phyloP scores from a whole-genome alignment of 2,888 invertebrate species.

The Troides helena region DNA sequence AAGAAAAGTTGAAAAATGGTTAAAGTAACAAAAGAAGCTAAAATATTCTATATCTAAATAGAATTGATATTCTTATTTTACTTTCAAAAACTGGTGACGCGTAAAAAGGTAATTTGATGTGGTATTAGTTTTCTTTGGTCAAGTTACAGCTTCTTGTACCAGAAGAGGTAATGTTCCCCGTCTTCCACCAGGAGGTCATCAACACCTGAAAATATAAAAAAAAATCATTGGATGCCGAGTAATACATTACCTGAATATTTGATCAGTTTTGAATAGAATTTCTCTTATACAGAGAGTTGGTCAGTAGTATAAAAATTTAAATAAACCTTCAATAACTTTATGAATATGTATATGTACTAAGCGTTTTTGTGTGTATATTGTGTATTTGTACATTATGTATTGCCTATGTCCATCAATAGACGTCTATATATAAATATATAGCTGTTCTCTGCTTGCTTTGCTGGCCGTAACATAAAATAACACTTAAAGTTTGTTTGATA shows the following conservation, averaged over 20 bases:
- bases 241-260: not conserved
- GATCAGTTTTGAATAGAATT: too few relatives aligned
- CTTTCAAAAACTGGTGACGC: conserved; percentile 15
- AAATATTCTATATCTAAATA: not conserved
- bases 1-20: not conserved
- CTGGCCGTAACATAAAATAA: too few relatives aligned
- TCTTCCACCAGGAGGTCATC: conserved; percentile 93
- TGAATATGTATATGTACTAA: too few relatives aligned
- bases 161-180: conserved; percentile 93
- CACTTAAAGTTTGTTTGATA: too few relatives aligned
- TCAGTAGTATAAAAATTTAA: too few relatives aligned
- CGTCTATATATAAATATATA: too few relatives aligned
- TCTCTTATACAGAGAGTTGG: too few relatives aligned
- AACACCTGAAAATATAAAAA: conserved; percentile 83
- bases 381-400: too few relatives aligned
- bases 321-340: too few relatives aligned
- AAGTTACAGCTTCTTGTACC: conserved; percentile 93
- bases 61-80: conserved; percentile 3
- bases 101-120: conserved; percentile 1
- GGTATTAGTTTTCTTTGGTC: not conserved
- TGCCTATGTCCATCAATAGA: too few relatives aligned
- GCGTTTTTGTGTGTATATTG: too few relatives aligned
- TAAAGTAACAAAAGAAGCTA: not conserved
- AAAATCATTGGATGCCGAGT: not conserved
- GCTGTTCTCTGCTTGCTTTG: too few relatives aligned